A percentile compares a stretch with the other conserved stretches of the same genome.
Conservation (phyloP, 2,797 vertebrate genomes). For the Xenentodon cancila region DNA sequence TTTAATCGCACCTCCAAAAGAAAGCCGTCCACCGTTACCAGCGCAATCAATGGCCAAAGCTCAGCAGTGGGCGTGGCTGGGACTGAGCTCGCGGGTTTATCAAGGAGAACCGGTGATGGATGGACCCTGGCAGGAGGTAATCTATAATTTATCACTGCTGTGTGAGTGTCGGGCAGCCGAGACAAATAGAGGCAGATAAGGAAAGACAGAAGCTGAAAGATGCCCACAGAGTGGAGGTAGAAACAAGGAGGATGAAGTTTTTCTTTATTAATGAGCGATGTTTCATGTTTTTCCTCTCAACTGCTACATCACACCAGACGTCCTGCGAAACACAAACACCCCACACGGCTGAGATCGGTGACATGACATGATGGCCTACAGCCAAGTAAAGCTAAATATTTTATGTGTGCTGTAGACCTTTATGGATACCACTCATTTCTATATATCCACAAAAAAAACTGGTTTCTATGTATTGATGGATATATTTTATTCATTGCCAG, state of each 20-base stretch:
- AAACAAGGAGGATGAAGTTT: slow-evolving; percentile 12
- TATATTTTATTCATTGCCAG: too few species aligned
- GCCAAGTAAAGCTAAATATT: not conserved
- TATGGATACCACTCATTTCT: too few species aligned
- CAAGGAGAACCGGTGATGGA: slow-evolving; percentile 63
- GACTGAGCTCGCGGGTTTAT: slow-evolving; percentile 50
- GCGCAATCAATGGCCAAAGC: slow-evolving; percentile 49
- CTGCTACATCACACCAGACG: slow-evolving; percentile 6
- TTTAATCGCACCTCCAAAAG: slow-evolving; percentile 35
- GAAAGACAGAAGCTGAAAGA: slow-evolving; percentile 27
- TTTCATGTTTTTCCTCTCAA: slow-evolving; percentile 27
- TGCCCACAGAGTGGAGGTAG: slow-evolving; percentile 3
- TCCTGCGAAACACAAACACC: slow-evolving; percentile 1
- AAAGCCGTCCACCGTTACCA: slow-evolving; percentile 20
- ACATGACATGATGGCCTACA: slow-evolving; percentile 13
- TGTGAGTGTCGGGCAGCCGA: slow-evolving; percentile 39
- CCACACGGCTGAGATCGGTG: slow-evolving; percentile 17
- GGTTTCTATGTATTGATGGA: too few species aligned
- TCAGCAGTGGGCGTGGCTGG: slow-evolving; percentile 5
- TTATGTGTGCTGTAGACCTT: not conserved
- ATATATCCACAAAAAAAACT: too few species aligned
- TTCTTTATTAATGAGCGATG: slow-evolving; percentile 13
- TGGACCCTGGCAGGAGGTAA: slow-evolving; percentile 53
- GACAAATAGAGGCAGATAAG: slow-evolving; percentile 44
- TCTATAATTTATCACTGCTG: slow-evolving; percentile 66